Conservation (phyloP, 2,113 vertebrate genomes). For the Pantherophis guttatus region DNA sequence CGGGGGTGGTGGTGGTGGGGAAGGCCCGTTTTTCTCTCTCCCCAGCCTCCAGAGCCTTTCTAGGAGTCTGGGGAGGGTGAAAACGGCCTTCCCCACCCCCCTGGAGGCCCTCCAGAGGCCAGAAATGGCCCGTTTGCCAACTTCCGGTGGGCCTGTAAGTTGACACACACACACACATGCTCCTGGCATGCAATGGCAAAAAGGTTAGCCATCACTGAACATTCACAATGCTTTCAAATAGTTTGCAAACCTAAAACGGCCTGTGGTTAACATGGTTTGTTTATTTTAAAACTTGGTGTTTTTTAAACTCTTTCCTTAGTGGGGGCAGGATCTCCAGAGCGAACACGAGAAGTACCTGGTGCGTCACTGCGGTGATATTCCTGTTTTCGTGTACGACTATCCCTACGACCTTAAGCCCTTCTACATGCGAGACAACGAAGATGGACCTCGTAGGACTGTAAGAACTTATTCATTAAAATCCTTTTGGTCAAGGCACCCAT, state of each 20-base stretch:
- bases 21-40: too few species aligned
- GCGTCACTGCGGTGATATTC: constrained; percentile 84
- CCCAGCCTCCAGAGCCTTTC: too few species aligned
- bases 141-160: too few species aligned
- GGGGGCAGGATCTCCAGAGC: constrained; percentile 90
- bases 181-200: too few species aligned
- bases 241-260: neutral
- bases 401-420: constrained; percentile 91
- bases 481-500: neutral
- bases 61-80: too few species aligned
- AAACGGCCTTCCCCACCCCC: too few species aligned
- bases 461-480: constrained; percentile 40
- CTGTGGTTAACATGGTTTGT: too few species aligned
- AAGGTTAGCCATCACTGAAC: neutral
- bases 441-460: constrained; percentile 82
- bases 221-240: neutral
- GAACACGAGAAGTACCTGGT: constrained; percentile 95
- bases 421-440: constrained; percentile 91
- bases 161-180: too few species aligned
- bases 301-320: constrained; percentile 67
- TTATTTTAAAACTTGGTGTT: neutral
- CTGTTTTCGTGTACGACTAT: constrained; percentile 91
- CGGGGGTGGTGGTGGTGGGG: too few species aligned
- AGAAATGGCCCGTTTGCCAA: too few species aligned
- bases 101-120: too few species aligned